Percentiles rank a stretch among this genome's conserved stretches.
phyloP scores from a whole-genome alignment of 1,140 invertebrate genomes.

The Hydropsyche tenuis region DNA sequence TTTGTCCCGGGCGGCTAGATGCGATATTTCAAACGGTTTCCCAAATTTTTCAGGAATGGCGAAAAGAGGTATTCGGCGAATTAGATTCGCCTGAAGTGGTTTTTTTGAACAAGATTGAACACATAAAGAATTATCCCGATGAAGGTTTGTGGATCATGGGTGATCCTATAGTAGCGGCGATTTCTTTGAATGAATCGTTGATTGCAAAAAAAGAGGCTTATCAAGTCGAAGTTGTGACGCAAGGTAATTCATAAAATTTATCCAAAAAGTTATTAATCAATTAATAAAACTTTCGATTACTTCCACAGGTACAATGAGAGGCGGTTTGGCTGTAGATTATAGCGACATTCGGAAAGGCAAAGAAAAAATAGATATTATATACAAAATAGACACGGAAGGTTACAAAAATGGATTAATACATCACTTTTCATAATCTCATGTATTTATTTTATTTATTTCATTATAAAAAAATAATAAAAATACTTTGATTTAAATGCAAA shows the following conservation, averaged over 20 bases:
- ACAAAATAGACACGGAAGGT: conserved; percentile 44
- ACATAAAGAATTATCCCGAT: conserved; percentile 31
- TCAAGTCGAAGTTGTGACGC: conserved; percentile 33
- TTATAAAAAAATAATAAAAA: neutral
- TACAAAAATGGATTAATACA: conserved; percentile 49
- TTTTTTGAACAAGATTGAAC: conserved; percentile 61
- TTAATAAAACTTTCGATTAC: no score
- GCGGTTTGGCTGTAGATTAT: conserved; percentile 51
- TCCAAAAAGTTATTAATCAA: no score
- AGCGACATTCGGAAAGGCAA: conserved; percentile 34
- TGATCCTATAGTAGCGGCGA: conserved; percentile 53
- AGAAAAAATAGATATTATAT: conserved; percentile 51
- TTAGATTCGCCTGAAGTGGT: conserved; percentile 53
- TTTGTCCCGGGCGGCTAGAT: no score
- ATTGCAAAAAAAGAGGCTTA: conserved; percentile 36
- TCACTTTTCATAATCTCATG: conserved; percentile 44
- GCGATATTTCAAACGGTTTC: no score
- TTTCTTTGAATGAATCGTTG: conserved; percentile 53
- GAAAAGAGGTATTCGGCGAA: conserved; percentile 54
- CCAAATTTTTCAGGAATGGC: conserved; percentile 56
- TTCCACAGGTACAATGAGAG: conserved; percentile 39
- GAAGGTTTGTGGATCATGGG: conserved; percentile 50
- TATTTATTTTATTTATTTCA: neutral
- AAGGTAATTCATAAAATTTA: conserved; percentile 31
- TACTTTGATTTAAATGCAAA: neutral